A percentile compares a stretch with the other conserved stretches of the same genome.
Conservation (phyloP, 2,113 vertebrate genomes). For the Heptranchias perlo region DNA sequence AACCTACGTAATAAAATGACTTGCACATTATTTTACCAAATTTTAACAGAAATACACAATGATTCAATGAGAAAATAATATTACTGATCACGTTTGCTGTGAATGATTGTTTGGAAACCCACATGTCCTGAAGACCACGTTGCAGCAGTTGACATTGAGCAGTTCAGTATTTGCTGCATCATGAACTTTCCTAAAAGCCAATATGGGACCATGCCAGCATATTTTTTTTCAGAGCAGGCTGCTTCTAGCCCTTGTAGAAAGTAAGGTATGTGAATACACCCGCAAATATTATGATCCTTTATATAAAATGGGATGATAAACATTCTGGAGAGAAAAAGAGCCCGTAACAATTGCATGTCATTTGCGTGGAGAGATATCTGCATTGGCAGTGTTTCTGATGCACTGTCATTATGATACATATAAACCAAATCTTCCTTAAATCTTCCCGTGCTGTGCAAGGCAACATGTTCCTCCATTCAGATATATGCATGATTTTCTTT, state of each 20-base stretch:
- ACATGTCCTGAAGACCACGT: neutral
- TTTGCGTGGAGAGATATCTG: neutral
- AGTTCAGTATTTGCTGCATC: neutral
- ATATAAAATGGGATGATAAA: neutral
- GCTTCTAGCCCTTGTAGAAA: neutral
- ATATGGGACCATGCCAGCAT: neutral
- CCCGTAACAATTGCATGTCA: neutral
- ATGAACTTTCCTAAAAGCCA: neutral
- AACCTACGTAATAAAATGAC: neutral
- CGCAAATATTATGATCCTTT: too few species aligned
- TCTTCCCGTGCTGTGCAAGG: neutral
- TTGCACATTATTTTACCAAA: neutral
- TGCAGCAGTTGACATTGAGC: too few species aligned
- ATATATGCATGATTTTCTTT: neutral
- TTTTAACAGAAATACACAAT: neutral
- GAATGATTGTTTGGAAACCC: neutral
- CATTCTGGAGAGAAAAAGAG: neutral
- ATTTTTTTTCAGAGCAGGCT: neutral
- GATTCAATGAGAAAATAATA: neutral
- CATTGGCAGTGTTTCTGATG: neutral
- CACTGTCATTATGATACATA: neutral
- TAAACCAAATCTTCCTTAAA: neutral
- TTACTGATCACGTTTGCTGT: neutral
- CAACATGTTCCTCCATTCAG: neutral
- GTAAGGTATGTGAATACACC: neutral